Evolutionary conservation across 2,797 vertebrate species (phyloP).

Genomic region (Neopelma chrysocephalum): DNA sequence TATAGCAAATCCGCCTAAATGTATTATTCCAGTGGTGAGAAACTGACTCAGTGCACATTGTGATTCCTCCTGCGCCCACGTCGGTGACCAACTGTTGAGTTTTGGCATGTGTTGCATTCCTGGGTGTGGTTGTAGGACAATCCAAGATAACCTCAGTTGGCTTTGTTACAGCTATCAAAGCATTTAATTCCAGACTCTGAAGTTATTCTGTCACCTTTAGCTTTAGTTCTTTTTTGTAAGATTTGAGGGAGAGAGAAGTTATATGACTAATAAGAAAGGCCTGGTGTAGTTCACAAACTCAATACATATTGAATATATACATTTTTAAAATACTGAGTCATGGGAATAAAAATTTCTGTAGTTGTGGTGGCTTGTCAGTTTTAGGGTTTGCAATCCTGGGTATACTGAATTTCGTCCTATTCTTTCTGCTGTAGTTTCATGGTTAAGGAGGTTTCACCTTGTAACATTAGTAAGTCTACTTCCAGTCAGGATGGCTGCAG

Average conservation of each 20-base stretch:
- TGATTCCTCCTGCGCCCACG: background rate
- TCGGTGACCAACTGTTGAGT: background rate
- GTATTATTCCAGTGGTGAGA: background rate
- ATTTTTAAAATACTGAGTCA: background rate
- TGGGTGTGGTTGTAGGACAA: constrained; percentile 50
- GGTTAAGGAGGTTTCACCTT: background rate
- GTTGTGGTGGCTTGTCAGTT: background rate
- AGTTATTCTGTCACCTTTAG: background rate
- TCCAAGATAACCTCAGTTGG: constrained; percentile 14
- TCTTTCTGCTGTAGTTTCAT: background rate
- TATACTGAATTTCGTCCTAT: accelerated
- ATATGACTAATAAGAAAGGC: background rate
- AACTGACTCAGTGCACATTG: background rate
- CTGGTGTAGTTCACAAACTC: background rate
- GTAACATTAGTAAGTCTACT: background rate
- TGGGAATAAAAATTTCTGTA: background rate
- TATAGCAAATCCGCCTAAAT: background rate
- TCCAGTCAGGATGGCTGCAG: background rate
- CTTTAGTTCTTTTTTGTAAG: background rate
- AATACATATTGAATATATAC: background rate
- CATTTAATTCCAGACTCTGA: background rate
- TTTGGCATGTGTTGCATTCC: constrained; percentile 10
- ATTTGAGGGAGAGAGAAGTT: background rate
- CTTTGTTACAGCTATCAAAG: background rate
- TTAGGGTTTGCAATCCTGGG: background rate